phyloP scores from a whole-genome alignment of 2,888 invertebrate species.

The Acrocyrtus sp. region DNA sequence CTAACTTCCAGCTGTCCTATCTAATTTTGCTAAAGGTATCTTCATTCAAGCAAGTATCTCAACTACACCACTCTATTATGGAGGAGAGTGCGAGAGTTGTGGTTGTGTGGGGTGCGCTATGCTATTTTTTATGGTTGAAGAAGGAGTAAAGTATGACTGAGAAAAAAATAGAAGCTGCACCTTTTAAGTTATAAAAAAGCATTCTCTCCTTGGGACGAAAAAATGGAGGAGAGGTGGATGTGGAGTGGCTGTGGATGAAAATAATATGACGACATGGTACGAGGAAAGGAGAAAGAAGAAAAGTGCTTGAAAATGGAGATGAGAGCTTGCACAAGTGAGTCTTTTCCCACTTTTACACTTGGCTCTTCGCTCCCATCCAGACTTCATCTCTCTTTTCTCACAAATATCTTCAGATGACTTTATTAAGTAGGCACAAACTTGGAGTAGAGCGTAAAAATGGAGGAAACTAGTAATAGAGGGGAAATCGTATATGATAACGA shows the following conservation, averaged over 20 bases:
- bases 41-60: background rate
- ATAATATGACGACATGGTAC: constrained; percentile 51
- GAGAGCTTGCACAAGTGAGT: constrained; percentile 41
- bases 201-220: constrained; percentile 1
- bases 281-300: constrained; percentile 41
- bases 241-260: no score
- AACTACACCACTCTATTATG: no score
- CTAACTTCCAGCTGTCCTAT: constrained; percentile 49
- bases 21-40: constrained; percentile 45
- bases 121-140: background rate
- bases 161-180: background rate
- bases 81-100: background rate
- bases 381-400: constrained; percentile 16
- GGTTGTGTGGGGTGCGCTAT: no score
- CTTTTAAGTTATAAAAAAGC: constrained; percentile 17
- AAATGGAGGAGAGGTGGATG: no score
- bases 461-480: constrained; percentile 23
- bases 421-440: constrained; percentile 42
- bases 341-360: constrained; percentile 50
- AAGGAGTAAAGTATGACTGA: background rate
- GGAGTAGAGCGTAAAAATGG: no score
- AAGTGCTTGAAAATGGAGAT: constrained; percentile 51
- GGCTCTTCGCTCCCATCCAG: constrained; percentile 17
- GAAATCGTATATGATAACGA: constrained; percentile 33
- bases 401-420: constrained; percentile 35